phyloP scores from a whole-genome alignment of 2,888 invertebrate species.

The Tetragonisca angustula region DNA sequence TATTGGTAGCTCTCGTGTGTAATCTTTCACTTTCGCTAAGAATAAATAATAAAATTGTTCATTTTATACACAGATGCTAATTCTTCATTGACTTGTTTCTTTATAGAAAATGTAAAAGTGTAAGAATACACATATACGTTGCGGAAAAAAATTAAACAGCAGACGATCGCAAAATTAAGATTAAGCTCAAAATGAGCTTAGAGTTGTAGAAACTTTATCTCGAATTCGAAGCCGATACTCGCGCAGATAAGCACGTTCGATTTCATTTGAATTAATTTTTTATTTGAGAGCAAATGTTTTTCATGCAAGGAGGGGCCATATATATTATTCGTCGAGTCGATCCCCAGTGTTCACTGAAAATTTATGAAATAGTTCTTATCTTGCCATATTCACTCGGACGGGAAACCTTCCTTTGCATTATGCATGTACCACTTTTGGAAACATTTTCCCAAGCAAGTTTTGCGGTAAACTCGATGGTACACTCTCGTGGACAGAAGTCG shows the following conservation, averaged over 20 bases:
- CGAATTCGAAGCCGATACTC: too few species aligned
- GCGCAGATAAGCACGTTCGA: neutral
- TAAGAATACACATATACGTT: too few species aligned
- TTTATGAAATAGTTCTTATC: conserved; percentile 20
- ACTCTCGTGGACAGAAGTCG: neutral
- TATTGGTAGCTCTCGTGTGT: too few species aligned
- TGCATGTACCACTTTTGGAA: conserved; percentile 4
- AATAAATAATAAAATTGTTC: too few species aligned
- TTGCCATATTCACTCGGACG: neutral
- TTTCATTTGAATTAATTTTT: neutral
- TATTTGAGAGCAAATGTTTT: neutral
- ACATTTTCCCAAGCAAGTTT: neutral
- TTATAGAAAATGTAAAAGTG: too few species aligned
- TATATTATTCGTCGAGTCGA: conserved; percentile 12
- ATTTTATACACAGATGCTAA: too few species aligned
- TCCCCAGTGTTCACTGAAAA: conserved; percentile 1
- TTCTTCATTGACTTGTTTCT: too few species aligned
- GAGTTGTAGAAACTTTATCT: too few species aligned
- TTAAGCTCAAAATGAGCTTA: too few species aligned
- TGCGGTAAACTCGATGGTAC: neutral
- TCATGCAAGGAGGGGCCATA: neutral
- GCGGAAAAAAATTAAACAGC: too few species aligned
- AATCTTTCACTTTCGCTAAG: too few species aligned
- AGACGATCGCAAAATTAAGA: too few species aligned
- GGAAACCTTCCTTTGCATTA: conserved; percentile 18